Percentiles rank a stretch among this genome's conserved stretches.
phyloP scores from a whole-genome alignment of 2,888 invertebrate genomes.

The Nymphalis polychloros region DNA sequence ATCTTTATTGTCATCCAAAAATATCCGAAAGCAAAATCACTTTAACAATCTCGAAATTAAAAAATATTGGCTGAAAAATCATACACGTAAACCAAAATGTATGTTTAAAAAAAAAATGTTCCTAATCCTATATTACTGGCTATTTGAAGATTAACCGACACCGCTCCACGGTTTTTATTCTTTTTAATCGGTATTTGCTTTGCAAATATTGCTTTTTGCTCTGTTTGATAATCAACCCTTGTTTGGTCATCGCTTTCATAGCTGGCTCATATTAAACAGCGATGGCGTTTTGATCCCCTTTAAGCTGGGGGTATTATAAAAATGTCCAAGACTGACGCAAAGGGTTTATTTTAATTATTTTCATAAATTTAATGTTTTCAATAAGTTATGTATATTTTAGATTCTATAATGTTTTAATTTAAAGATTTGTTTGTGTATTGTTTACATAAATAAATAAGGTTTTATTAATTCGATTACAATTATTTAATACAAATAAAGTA shows the following conservation, averaged over 20 bases:
- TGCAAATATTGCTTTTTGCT: constrained; percentile 43
- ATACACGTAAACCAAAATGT: too few relatives aligned
- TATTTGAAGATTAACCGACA: constrained; percentile 1
- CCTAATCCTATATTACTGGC: neutral
- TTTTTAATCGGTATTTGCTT: constrained; percentile 34
- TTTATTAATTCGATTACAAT: too few relatives aligned
- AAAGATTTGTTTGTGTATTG: too few relatives aligned
- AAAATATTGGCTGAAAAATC: too few relatives aligned
- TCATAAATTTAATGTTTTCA: constrained; percentile 16
- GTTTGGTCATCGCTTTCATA: constrained; percentile 24
- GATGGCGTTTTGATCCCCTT: constrained; percentile 3
- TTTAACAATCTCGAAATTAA: too few relatives aligned
- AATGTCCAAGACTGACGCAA: neutral
- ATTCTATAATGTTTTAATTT: too few relatives aligned
- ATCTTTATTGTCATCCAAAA: too few relatives aligned
- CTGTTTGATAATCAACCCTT: constrained; percentile 39
- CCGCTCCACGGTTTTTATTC: constrained; percentile 2
- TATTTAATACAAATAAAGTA: too few relatives aligned
- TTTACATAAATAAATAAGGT: too few relatives aligned
- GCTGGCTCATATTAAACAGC: constrained; percentile 4
- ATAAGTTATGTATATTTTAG: too few relatives aligned
- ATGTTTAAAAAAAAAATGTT: too few relatives aligned
- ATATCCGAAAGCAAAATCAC: too few relatives aligned
- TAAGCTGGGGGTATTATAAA: neutral
- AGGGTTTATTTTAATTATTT: constrained; percentile 5